Evolutionary conservation across 1,140 invertebrate genomes (phyloP).

Genomic region (Centruroides vittatus): DNA sequence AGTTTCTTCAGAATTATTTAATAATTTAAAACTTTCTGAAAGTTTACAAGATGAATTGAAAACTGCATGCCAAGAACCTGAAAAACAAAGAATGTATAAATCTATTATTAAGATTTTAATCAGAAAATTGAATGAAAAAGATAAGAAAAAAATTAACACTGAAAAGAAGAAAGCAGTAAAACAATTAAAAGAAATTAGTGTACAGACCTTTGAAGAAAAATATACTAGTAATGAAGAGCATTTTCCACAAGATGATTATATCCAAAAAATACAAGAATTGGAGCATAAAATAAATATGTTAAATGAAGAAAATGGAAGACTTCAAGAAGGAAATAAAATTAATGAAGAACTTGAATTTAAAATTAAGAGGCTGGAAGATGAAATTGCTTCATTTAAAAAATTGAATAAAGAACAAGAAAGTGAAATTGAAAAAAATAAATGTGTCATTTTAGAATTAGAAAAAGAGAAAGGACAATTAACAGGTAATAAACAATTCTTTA

Average conservation of each 20-base stretch:
- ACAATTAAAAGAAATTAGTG: too few species aligned
- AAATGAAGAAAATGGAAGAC: neutral
- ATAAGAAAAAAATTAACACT: constrained; percentile 21
- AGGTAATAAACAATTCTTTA: constrained; percentile 19
- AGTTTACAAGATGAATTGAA: neutral
- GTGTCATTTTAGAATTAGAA: constrained; percentile 29
- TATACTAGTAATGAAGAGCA: constrained; percentile 19
- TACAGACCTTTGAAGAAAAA: too few species aligned
- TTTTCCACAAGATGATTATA: constrained; percentile 20
- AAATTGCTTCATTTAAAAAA: constrained; percentile 2
- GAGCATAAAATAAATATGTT: neutral
- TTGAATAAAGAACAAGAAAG: constrained; percentile 10
- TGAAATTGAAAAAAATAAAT: constrained; percentile 19
- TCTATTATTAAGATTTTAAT: constrained; percentile 24
- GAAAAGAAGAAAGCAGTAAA: constrained; percentile 4
- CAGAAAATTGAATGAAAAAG: constrained; percentile 22
- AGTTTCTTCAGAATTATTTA: too few species aligned
- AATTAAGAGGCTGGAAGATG: constrained; percentile 11
- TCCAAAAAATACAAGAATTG: too few species aligned
- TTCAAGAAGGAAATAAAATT: neutral
- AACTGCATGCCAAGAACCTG: constrained; percentile 6
- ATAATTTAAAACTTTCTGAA: too few species aligned
- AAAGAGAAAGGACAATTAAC: constrained; percentile 31
- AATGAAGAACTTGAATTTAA: constrained; percentile 3
- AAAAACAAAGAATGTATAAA: constrained; percentile 17